These are phyloP conservation scores for Pteruthius melanotis DNA, from an alignment of 2,113 vertebrate genomes.

Conservation along the genomic window DNA sequence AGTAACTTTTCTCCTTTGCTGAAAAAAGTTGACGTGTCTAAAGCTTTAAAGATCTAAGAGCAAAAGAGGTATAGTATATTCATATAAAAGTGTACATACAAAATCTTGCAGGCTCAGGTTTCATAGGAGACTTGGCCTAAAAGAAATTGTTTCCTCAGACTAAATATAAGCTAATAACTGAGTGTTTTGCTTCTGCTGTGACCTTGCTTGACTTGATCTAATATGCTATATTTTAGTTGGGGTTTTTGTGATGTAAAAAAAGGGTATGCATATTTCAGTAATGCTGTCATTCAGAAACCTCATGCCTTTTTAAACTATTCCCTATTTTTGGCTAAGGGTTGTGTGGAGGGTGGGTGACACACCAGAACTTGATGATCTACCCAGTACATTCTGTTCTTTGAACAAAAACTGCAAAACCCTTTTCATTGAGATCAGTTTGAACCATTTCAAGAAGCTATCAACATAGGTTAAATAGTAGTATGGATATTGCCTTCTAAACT, in stretches of 20 bases:
- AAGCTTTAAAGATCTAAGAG: not conserved
- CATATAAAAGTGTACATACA: not conserved
- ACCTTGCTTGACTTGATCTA: not conserved
- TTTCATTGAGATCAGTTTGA: slow-evolving; percentile 11
- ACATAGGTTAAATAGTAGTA: not conserved
- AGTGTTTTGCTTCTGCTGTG: not conserved
- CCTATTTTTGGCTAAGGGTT: not conserved
- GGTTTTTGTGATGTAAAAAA: not conserved
- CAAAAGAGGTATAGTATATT: not conserved
- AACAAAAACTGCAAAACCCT: slow-evolving; percentile 8
- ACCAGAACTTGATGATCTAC: slow-evolving; percentile 34
- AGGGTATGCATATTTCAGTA: not conserved
- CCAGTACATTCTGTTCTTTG: slow-evolving; percentile 57
- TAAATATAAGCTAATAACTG: not conserved
- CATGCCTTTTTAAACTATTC: not conserved
- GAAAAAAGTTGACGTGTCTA: not conserved
- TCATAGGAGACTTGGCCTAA: not conserved
- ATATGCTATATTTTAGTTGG: not conserved
- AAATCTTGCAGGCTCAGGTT: not conserved
- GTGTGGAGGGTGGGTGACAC: not conserved
- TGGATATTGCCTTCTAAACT: not conserved
- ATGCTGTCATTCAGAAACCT: slow-evolving; percentile 12
- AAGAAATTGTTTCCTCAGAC: not conserved
- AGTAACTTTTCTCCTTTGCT: not conserved
- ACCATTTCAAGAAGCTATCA: not conserved